phyloP scores from a whole-genome alignment of 2,888 invertebrate genomes.

The Andrena marginata region DNA sequence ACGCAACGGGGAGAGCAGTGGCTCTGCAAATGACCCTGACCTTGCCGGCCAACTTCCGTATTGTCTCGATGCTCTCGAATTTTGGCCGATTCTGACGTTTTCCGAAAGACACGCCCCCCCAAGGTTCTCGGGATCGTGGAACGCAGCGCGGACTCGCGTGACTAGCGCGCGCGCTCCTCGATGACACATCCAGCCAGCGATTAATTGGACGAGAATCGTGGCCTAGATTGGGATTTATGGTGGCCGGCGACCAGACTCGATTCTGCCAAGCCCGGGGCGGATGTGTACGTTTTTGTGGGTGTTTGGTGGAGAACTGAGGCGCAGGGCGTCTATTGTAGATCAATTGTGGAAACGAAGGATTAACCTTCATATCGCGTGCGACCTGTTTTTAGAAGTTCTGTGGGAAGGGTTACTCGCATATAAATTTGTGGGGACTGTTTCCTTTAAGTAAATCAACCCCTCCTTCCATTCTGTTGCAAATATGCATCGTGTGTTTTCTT shows the following conservation, averaged over 20 bases:
- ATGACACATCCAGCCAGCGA: background rate
- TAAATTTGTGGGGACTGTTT: no score
- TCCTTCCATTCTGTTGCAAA: no score
- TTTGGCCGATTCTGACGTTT: conserved; percentile 19
- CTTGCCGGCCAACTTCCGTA: conserved; percentile 83
- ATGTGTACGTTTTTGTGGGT: background rate
- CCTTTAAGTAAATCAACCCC: no score
- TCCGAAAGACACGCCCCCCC: background rate
- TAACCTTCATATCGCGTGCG: no score
- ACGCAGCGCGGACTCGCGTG: background rate
- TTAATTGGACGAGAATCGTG: conserved; percentile 2
- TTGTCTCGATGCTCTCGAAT: conserved; percentile 79
- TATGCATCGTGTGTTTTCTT: no score
- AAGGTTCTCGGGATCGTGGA: background rate
- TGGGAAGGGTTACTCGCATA: no score
- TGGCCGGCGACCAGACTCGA: background rate
- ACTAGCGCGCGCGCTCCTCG: conserved; percentile 2
- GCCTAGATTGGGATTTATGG: conserved; percentile 13
- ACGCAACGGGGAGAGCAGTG: conserved; percentile 23
- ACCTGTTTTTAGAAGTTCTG: no score
- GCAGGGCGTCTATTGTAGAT: background rate
- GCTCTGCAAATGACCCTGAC: conserved; percentile 83
- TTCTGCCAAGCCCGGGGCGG: background rate
- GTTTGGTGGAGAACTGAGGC: background rate
- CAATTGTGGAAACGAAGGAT: no score